These are phyloP conservation scores for Gallinago stenura DNA, from an alignment of 2,797 vertebrate species.

Conservation along the genomic window DNA sequence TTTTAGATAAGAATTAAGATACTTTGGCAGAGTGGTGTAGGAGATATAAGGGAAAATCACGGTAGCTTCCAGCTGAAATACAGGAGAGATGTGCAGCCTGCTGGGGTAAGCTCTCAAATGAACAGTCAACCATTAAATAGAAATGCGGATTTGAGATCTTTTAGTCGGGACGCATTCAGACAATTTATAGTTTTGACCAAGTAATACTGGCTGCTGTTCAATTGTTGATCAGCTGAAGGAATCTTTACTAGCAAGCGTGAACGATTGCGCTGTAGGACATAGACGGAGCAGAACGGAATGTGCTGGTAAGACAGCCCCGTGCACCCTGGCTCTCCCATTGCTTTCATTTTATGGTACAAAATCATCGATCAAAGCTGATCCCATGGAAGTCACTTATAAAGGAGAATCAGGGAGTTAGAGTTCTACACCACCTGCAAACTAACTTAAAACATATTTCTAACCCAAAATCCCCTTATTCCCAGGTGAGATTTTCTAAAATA, in stretches of 20 bases:
- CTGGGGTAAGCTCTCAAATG: not conserved
- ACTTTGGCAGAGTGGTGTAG: not conserved
- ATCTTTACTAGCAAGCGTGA: not conserved
- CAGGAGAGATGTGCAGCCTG: not conserved
- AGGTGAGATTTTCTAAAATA: not conserved
- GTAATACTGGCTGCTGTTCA: conserved; percentile 1
- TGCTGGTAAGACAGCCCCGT: not conserved
- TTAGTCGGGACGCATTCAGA: not conserved
- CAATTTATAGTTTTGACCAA: not conserved
- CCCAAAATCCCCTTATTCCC: not conserved
- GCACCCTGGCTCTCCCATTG: not conserved
- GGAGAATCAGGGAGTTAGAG: not conserved
- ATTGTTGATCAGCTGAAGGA: not conserved
- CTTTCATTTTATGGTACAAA: not conserved
- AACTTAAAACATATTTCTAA: not conserved
- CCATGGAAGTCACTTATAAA: not conserved
- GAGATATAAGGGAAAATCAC: not conserved
- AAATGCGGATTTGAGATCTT: not conserved
- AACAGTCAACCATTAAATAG: not conserved
- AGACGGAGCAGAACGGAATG: not conserved
- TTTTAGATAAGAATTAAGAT: not conserved
- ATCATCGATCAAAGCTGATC: not conserved
- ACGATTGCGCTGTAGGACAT: not conserved
- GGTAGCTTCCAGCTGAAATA: conserved; percentile 5
- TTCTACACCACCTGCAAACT: not conserved